Conservation (phyloP, 2,888 invertebrate species). For the Drosophila fulvimacula region DNA sequence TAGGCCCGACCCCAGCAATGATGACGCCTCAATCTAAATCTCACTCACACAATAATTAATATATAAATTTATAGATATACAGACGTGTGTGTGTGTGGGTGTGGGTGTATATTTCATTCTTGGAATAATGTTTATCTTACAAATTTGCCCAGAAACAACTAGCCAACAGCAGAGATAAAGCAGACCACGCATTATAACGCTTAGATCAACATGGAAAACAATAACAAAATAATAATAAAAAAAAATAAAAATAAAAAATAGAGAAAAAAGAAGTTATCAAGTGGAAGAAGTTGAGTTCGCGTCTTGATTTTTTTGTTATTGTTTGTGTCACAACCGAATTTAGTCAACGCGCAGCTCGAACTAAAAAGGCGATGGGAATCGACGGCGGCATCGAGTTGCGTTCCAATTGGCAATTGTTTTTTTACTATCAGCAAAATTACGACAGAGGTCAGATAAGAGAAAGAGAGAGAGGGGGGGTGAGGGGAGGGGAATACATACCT, state of each 20-base stretch:
- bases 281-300: neutral
- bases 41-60: neutral
- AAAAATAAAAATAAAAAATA: neutral
- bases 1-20: neutral
- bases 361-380: conserved; percentile 36
- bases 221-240: neutral
- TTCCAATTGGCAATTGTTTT: conserved; percentile 63
- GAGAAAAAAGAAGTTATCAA: neutral
- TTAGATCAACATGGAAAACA: neutral
- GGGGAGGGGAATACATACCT: conserved; percentile 5
- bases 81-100: neutral
- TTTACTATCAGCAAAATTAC: conserved; percentile 45
- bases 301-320: neutral
- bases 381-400: conserved; percentile 19
- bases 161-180: conserved; percentile 35
- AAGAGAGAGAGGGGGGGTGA: neutral
- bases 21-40: neutral
- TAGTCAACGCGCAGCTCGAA: conserved; percentile 35
- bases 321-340: conserved; percentile 39
- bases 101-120: neutral
- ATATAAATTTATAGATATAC: neutral
- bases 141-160: conserved; percentile 21
- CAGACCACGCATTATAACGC: conserved; percentile 26
- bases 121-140: conserved; percentile 35
- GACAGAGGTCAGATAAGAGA: conserved; percentile 47